phyloP scores from a whole-genome alignment of 92 coral and sea anemone species.

The Zoanthus sociatus region DNA sequence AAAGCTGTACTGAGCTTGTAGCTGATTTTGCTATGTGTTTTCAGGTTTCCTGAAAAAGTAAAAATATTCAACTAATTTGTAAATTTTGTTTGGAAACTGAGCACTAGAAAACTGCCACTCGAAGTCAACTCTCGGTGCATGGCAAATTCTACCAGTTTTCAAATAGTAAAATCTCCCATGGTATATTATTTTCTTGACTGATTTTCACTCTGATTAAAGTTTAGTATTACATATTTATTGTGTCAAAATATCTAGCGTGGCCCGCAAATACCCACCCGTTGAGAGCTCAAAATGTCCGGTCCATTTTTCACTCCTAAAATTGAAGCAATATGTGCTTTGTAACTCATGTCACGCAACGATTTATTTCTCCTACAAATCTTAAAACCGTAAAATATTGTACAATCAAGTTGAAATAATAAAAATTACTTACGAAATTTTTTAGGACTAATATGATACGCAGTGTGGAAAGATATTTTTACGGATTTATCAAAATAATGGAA shows the following conservation, averaged over 20 bases:
- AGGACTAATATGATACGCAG: background rate
- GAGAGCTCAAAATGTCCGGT: background rate
- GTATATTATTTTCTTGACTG: background rate
- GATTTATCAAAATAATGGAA: background rate
- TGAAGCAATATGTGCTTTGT: background rate
- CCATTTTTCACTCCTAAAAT: background rate
- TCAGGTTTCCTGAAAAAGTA: background rate
- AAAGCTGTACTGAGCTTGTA: no score
- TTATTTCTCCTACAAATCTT: background rate
- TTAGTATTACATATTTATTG: background rate
- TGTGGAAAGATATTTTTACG: no score
- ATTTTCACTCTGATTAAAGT: background rate
- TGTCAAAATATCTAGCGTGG: background rate
- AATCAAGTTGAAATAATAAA: no score
- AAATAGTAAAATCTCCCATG: background rate
- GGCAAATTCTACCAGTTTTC: background rate
- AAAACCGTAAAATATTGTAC: background rate
- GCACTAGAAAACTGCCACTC: no score
- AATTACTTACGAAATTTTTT: no score
- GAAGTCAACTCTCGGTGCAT: no score
- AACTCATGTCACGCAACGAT: background rate
- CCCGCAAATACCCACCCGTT: constrained; percentile 3
- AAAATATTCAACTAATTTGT: background rate
- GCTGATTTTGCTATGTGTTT: no score
- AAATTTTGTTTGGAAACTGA: no score